Evolutionary conservation across 2,113 vertebrate species (phyloP).

Genomic region (Gnathonemus longibarbis): DNA sequence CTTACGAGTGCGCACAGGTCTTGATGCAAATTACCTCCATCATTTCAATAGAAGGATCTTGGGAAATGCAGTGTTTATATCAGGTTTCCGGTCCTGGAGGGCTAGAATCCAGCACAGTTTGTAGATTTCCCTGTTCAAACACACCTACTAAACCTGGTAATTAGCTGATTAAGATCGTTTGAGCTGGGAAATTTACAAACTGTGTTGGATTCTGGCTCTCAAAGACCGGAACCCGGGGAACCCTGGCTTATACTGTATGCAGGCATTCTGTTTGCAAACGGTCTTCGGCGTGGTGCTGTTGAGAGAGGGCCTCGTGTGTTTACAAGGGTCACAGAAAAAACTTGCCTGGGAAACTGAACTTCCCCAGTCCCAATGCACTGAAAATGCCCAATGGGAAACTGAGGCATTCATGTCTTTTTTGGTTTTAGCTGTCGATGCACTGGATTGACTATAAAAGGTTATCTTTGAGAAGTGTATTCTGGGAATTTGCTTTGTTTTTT

Average conservation of each 20-base stretch:
- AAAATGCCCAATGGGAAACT: constrained; percentile 17
- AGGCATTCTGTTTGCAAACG: not conserved
- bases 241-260: not conserved
- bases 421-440: constrained; percentile 42
- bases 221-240: not conserved
- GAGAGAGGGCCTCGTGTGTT: not conserved
- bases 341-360: not conserved
- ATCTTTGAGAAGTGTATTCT: constrained; percentile 6
- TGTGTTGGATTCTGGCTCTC: not conserved
- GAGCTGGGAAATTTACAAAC: not conserved
- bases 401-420: constrained; percentile 50
- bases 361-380: not conserved
- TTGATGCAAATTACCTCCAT: constrained; percentile 8
- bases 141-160: not conserved
- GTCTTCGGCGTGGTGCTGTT: not conserved
- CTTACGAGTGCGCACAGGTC: constrained; percentile 26
- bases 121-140: not conserved
- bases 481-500: constrained; percentile 20
- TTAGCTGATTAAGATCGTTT: not conserved
- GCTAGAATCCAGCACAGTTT: not conserved
- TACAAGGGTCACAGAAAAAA: not conserved
- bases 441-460: constrained; percentile 25
- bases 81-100: not conserved
- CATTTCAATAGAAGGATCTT: not conserved
- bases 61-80: constrained; percentile 9